Evolutionary conservation across 1,140 invertebrate genomes (phyloP), one percentile per base, ranked within the genome.

Genomic region (Agrypnia vestita): DNA sequence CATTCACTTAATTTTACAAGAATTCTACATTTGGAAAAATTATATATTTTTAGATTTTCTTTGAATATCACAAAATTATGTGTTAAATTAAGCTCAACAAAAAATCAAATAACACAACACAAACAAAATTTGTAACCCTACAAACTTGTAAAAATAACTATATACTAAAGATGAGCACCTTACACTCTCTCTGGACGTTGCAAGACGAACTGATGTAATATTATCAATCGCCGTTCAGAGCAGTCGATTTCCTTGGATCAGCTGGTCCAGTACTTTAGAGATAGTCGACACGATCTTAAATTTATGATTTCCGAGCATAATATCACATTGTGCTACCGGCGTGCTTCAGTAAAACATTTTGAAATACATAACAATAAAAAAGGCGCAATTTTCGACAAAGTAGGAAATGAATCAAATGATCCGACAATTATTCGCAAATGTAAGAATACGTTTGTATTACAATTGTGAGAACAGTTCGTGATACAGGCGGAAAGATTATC

Each of bases 281-380:
- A 21, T 35, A 25, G n/a, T 25, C 25, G 59, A 35, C 59, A 62
- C 59, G 59, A 62, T 62, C 19, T 25, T 62, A 62, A 62, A 62
- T 62, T 62, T 35, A 51, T 51, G 11, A 35, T 21, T 15, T 51
- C 49, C 25, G 19, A 21, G 17, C 9, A 62, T 11, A 62, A 62
- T 62, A 62, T 62, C 59, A 35, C 59, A 62, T 62, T 62, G 59
- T 25, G 25, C 59, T 11, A 35, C 59, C 59, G 59, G 59, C 19
- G 25, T 21, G 10, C 15, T 35, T 25, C 6, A 25, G 8, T 12
- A 62, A 62, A 35, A 12, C 19, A 25, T 35, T 62, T 62, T 21
- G 59, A 15, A 62, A 62, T 62, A 62, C 15, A 15, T 9, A 10
- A 62, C 59, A 62, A 62, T 62, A 62, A 15, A 25, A n/a, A 62